These are phyloP conservation scores for Brachionus rotundiformis DNA, from an alignment of 1,140 invertebrate species.

Conservation along the genomic window DNA sequence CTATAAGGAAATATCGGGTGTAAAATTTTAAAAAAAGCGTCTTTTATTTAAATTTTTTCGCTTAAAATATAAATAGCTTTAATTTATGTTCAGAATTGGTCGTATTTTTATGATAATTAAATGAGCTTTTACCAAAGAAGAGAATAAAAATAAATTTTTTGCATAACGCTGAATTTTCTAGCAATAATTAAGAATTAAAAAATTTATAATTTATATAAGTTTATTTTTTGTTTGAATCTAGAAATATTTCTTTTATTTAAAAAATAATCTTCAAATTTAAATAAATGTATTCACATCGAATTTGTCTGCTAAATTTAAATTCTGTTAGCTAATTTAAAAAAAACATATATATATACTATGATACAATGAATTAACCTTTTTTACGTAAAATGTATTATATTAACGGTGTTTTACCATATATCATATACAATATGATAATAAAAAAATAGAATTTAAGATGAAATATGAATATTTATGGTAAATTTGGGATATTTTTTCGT, in stretches of 20 bases:
- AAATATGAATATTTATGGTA: too few relatives aligned
- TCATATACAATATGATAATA: too few relatives aligned
- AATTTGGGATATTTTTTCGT: too few relatives aligned
- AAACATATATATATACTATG: too few relatives aligned
- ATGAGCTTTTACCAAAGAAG: not conserved
- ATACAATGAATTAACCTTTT: too few relatives aligned
- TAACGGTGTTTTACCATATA: too few relatives aligned
- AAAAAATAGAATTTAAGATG: too few relatives aligned
- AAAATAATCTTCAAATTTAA: not conserved
- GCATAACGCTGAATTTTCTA: not conserved
- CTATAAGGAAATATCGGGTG: not conserved
- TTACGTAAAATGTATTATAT: too few relatives aligned
- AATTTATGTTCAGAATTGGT: not conserved
- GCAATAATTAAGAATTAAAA: not conserved
- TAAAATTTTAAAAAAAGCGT: slow-evolving; percentile 5
- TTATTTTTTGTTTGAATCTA: not conserved
- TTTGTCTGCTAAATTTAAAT: too few relatives aligned
- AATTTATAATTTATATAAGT: slow-evolving; percentile 7
- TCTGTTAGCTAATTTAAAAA: too few relatives aligned
- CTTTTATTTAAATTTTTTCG: not conserved
- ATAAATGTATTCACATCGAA: not conserved
- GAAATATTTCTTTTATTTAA: not conserved
- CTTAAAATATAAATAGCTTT: not conserved
- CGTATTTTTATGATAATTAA: slow-evolving; percentile 28
- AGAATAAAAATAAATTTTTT: not conserved